phyloP scores from a whole-genome alignment of 2,888 invertebrate genomes.

The Chloroclystis v-ata region DNA sequence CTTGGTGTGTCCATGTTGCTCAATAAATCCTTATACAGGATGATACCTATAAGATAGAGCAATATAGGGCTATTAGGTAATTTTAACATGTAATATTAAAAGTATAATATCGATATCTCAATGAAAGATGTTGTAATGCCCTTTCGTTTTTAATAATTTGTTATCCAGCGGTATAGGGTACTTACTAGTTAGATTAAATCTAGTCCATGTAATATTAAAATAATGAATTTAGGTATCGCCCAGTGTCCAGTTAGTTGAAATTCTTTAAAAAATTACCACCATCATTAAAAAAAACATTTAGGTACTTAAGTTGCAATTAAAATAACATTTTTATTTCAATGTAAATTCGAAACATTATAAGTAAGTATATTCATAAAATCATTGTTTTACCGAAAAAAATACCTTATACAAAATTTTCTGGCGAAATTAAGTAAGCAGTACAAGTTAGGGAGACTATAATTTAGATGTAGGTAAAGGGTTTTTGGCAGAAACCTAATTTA shows the following conservation, averaged over 20 bases:
- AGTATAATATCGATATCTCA: conserved; percentile 51
- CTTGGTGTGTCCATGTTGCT: conserved; percentile 71
- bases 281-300: too few species aligned
- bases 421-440: conserved; percentile 55
- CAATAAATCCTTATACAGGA: conserved; percentile 64
- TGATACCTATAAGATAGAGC: conserved; percentile 44
- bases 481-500: conserved; percentile 46
- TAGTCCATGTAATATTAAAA: conserved; percentile 75
- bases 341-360: too few species aligned
- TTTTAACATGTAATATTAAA: conserved; percentile 49
- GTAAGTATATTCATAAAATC: too few species aligned
- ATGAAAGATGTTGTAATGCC: conserved; percentile 55
- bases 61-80: conserved; percentile 56
- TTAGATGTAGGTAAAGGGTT: conserved; percentile 49
- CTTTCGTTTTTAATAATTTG: conserved; percentile 50
- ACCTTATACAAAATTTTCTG: conserved; percentile 35
- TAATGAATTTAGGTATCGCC: conserved; percentile 66
- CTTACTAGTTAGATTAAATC: conserved; percentile 77
- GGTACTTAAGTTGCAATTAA: background rate
- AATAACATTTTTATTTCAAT: background rate
- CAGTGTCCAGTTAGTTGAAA: conserved; percentile 36
- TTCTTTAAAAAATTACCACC: background rate
- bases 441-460: conserved; percentile 56
- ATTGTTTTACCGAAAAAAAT: too few species aligned
- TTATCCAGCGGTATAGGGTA: conserved; percentile 77